Base-by-base conservation (phyloP, 2,797 vertebrate species). In the Buphagus erythrorhynchus region DNA sequence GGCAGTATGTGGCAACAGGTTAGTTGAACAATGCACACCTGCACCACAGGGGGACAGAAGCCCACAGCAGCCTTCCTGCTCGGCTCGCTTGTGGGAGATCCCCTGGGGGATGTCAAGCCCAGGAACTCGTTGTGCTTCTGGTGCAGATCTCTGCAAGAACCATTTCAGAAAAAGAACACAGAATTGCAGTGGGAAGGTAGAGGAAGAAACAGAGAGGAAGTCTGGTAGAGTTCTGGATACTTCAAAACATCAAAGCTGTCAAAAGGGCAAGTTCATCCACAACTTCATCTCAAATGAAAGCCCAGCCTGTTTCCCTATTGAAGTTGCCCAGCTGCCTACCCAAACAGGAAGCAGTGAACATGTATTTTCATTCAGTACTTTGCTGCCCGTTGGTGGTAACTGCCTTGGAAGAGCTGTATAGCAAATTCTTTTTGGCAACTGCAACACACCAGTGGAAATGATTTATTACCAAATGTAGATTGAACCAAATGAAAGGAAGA, bases 301-400 rank as follows among this genome's bases (percentile, higher is more conserved):
- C 28, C 40, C 35, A 80, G 58, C 6, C 29, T 52, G 25, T 61
- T 75, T 67, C 54, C 31, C 31, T 13, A 6, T 22, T 11, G 15
- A 24, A 73, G 43, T 2, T 6, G 6, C 25, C 26, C n/a, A 62
- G 68, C 22, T 46, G 15, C 51, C 45, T n/a, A 55, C 21, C n/a
- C 22, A 15, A 52, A 48, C 0, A 0, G 28, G 3, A 54, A 21
- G 35, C 18, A 79, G 18, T 25, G 43, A 83, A 77, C 2, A 10
- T 3, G 1, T 7, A 51, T 80, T 46, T 80, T 67, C 43, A 71
- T 45, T 35, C 62, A 59, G 25, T n/a, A 49, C 13, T 80, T 73
- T 17, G 45, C 36, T 73, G 28, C 19, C 33, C 67, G 35, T 29
- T 52, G 57, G 20, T 46, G 26, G 7, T 16, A 75, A 61, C 10